phyloP scores from a whole-genome alignment of 2,797 vertebrate species.

The Bucorvus abyssinicus region DNA sequence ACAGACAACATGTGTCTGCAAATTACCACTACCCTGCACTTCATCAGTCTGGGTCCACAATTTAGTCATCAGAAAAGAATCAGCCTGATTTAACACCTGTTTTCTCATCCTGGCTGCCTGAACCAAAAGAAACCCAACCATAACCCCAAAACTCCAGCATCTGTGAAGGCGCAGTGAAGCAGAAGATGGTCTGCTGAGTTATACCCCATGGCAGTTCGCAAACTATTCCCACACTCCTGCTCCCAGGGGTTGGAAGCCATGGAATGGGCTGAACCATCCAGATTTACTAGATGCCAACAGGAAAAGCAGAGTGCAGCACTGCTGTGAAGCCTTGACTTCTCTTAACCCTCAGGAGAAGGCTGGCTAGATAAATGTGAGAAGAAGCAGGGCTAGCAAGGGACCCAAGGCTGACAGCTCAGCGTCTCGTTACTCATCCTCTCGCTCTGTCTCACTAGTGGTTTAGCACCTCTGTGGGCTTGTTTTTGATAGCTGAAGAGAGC shows the following conservation, averaged over 20 bases:
- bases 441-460: neutral
- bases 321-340: neutral
- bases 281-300: neutral
- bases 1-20: neutral
- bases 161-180: neutral
- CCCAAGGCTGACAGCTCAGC: neutral
- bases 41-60: neutral
- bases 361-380: neutral
- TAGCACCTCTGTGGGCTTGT: conserved; percentile 2
- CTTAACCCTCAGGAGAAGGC: neutral
- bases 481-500: neutral
- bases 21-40: neutral
- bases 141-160: neutral
- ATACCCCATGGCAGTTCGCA: neutral
- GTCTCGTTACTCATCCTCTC: neutral
- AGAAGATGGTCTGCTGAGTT: neutral
- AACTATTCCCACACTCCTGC: neutral
- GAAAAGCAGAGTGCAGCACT: neutral
- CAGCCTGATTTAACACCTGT: neutral
- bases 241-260: neutral
- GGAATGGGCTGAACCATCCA: neutral
- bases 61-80: neutral
- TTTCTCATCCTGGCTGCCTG: neutral
- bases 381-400: neutral
- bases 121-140: neutral